Evolutionary conservation across 1,140 invertebrate species (phyloP).

Genomic region (Ridgeia piscesae): DNA sequence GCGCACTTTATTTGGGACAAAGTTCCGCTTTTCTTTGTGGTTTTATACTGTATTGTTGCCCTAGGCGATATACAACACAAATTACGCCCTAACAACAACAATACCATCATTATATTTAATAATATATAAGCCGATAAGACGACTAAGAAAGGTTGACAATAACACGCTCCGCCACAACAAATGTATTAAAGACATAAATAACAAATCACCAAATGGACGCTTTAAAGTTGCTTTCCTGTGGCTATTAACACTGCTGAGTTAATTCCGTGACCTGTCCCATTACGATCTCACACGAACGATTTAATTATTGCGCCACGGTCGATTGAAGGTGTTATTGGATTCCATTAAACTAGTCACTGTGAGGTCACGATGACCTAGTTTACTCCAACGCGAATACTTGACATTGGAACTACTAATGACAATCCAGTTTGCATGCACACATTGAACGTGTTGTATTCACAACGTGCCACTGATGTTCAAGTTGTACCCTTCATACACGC

Average conservation of each 20-base stretch:
- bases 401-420: neutral
- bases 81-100: neutral
- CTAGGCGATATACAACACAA: neutral
- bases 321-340: neutral
- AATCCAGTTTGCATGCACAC: neutral
- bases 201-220: neutral
- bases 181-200: neutral
- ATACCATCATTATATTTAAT: neutral
- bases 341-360: neutral
- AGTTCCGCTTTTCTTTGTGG: neutral
- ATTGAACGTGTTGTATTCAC: neutral
- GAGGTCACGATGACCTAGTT: neutral
- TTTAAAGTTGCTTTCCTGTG: neutral
- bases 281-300: neutral
- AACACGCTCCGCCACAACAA: neutral
- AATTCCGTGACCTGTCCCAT: neutral
- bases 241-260: neutral
- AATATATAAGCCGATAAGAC: too few relatives aligned
- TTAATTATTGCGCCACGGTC: neutral
- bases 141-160: neutral
- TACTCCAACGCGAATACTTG: neutral
- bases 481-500: neutral
- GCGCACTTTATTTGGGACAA: neutral
- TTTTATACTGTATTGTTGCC: neutral
- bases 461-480: neutral